Evolutionary conservation across 30 jellyfish, hydroid and myxozoan species (phyloP).

Genomic region (Hydractinia echinata): DNA sequence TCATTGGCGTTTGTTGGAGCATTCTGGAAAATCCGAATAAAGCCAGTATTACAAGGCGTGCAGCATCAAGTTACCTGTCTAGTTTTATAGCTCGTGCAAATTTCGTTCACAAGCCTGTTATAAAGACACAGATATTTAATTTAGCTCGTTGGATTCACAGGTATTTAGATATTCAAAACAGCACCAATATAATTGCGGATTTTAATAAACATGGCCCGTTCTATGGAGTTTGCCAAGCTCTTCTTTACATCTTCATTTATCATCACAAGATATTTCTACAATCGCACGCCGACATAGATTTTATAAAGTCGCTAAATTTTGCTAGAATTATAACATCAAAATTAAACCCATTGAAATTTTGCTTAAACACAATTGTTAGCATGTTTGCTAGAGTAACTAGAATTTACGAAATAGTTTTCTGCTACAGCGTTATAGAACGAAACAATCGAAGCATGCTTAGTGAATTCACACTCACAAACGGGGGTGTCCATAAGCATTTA

Average conservation of each 20-base stretch:
- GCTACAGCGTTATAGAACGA: conserved; percentile 85
- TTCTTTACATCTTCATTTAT: conserved; percentile 64
- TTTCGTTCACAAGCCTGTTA: conserved; percentile 30
- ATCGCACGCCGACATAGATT: conserved; percentile 46
- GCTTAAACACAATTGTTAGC: conserved; percentile 64
- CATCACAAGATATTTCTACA: conserved; percentile 41
- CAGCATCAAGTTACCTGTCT: conserved; percentile 63
- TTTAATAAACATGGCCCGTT: conserved; percentile 54
- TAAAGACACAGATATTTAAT: conserved; percentile 23
- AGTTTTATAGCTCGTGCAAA: conserved; percentile 75
- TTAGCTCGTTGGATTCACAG: conserved; percentile 65
- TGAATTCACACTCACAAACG: conserved; percentile 19
- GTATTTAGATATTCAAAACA: conserved; percentile 57
- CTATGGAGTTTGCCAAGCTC: conserved; percentile 71
- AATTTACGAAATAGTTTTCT: conserved; percentile 73
- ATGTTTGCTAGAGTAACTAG: conserved; percentile 91
- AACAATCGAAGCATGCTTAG: conserved; percentile 49
- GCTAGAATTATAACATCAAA: conserved; percentile 58
- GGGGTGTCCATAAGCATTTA: conserved; percentile 25
- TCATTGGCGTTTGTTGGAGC: conserved; percentile 71
- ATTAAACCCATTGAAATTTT: conserved; percentile 71
- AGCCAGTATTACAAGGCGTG: conserved; percentile 54
- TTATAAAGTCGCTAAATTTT: conserved; percentile 42
- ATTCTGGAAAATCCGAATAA: conserved; percentile 60
- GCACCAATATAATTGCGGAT: conserved; percentile 51